phyloP scores from a whole-genome alignment of 2,888 invertebrate species.

The Eulithis prunata region DNA sequence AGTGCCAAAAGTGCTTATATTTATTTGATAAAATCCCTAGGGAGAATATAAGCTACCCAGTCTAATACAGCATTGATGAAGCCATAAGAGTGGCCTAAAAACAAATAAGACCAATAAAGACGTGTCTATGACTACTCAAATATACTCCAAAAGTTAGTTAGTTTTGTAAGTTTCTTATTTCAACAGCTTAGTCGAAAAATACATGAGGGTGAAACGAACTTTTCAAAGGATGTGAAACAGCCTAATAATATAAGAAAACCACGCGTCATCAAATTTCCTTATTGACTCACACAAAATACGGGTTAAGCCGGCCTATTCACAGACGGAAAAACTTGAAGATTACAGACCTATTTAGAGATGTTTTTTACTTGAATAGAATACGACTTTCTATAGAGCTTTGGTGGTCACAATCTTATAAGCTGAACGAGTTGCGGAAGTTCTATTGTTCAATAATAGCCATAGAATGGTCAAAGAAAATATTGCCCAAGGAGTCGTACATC shows the following conservation, averaged over 20 bases:
- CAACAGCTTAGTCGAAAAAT: no score
- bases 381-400: conserved; percentile 1
- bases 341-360: not conserved
- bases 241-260: conserved; percentile 5
- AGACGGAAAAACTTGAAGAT: conserved; percentile 1
- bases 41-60: no score
- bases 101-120: no score
- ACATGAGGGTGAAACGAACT: not conserved
- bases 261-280: conserved; percentile 5
- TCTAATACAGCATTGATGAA: no score
- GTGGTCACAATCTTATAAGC: not conserved
- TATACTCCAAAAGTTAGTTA: no score
- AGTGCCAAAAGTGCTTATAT: no score
- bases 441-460: not conserved
- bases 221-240: conserved; percentile 2
- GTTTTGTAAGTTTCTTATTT: no score
- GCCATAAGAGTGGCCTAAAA: no score
- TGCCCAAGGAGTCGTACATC: not conserved
- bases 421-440: not conserved
- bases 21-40: no score
- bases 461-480: not conserved
- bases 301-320: not conserved
- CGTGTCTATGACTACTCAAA: no score
- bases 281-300: conserved; percentile 8
- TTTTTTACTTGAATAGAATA: not conserved